phyloP scores from a whole-genome alignment of 2,797 vertebrate species.

The Sternarchorhynchus goeldii region DNA sequence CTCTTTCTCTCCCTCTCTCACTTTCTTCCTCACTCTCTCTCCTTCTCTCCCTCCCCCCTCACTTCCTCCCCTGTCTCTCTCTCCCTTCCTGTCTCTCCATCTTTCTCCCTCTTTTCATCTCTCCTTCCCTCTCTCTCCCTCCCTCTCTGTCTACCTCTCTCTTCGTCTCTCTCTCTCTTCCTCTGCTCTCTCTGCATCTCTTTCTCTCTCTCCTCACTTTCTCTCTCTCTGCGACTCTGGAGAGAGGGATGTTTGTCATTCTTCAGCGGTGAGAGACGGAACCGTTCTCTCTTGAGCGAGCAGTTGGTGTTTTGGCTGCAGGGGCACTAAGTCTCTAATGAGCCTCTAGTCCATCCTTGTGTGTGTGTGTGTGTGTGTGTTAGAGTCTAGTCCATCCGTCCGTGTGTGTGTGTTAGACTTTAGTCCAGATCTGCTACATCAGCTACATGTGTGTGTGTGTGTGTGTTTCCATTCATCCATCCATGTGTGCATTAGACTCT shows the following conservation, averaged over 20 bases:
- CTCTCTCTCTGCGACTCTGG: background rate
- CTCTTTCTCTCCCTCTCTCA: background rate
- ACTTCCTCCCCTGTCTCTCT: background rate
- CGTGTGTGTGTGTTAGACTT: too few species aligned
- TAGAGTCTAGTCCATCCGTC: too few species aligned
- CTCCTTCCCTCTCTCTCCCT: background rate
- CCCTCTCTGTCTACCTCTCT: background rate
- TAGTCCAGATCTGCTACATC: too few species aligned
- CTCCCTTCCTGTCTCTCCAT: background rate
- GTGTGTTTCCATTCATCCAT: too few species aligned
- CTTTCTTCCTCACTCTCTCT: background rate
- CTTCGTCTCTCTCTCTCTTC: background rate
- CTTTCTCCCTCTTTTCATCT: background rate
- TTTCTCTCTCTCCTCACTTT: background rate
- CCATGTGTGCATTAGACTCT: too few species aligned
- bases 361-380: too few species aligned
- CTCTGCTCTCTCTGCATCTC: background rate
- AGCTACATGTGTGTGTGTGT: too few species aligned
- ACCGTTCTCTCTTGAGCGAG: background rate
- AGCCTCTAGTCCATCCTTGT: too few species aligned
- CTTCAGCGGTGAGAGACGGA: background rate
- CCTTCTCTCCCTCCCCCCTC: too few species aligned
- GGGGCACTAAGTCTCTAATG: too few species aligned
- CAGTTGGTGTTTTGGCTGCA: too few species aligned
- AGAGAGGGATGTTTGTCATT: slow-evolving; percentile 9